These are phyloP conservation scores for Nasonovia ribisnigri DNA, from an alignment of 2,888 invertebrate species.

Conservation along the genomic window DNA sequence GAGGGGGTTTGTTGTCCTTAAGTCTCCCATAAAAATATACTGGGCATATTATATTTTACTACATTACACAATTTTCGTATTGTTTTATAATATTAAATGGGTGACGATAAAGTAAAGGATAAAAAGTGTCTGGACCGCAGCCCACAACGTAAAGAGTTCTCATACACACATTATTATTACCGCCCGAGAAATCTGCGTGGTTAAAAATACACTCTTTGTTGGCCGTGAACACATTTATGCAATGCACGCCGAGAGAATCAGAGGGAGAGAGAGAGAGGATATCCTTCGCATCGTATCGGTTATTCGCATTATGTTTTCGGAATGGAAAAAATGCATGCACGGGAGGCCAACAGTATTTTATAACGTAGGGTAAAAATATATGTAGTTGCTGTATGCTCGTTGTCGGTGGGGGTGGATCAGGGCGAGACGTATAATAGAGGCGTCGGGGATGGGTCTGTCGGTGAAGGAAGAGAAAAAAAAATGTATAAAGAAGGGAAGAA, in stretches of 20 bases:
- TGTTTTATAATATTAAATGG: not conserved
- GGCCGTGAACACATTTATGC: not conserved
- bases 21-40: not conserved
- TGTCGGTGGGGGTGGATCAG: not conserved
- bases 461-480: not conserved
- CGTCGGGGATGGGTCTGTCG: not conserved
- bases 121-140: not conserved
- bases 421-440: constrained; percentile 15
- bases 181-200: not conserved
- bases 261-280: not conserved
- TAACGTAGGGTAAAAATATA: constrained; percentile 3
- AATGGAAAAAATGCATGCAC: constrained; percentile 13
- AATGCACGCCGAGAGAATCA: not conserved
- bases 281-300: constrained; percentile 28
- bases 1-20: not conserved
- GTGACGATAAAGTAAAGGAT: not conserved
- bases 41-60: not conserved
- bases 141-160: not conserved
- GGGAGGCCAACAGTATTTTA: constrained; percentile 14
- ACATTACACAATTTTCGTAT: not conserved
- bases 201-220: constrained; percentile 20
- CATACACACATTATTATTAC: not conserved
- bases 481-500: not conserved
- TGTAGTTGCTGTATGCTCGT: not conserved
- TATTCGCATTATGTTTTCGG: constrained; percentile 37